Percentiles rank a stretch among this genome's conserved stretches.
Conservation (phyloP, 2,888 invertebrate genomes). For the Leptopilina syphax region DNA sequence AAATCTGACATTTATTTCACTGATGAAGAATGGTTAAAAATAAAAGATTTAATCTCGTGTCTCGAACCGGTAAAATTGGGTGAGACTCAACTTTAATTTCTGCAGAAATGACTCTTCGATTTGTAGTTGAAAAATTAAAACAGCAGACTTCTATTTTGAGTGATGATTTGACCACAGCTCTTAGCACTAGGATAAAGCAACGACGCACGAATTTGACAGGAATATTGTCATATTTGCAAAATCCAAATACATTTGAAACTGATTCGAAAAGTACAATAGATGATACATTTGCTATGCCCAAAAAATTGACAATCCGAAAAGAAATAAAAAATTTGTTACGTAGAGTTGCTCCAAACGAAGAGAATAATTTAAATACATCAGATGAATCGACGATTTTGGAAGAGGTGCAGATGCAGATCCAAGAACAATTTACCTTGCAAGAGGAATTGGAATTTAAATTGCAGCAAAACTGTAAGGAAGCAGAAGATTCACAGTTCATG, state of each 20-base stretch:
- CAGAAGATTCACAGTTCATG: neutral
- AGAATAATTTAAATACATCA: neutral
- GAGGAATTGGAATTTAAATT: neutral
- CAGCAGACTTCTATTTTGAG: neutral
- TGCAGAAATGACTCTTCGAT: neutral
- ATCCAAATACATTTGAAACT: neutral
- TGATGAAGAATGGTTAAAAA: no score
- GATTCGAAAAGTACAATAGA: neutral
- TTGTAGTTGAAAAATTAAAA: no score
- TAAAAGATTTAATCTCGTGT: no score
- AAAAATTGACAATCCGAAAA: neutral
- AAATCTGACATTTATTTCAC: no score
- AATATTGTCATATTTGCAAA: neutral
- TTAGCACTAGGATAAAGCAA: neutral
- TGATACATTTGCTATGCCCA: neutral
- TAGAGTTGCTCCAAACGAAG: neutral
- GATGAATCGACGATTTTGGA: neutral
- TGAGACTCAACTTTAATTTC: neutral
- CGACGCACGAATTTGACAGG: neutral
- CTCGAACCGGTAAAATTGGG: no score
- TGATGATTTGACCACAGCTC: slow-evolving; percentile 1
- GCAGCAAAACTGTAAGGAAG: neutral
- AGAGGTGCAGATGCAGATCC: neutral
- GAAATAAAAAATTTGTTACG: slow-evolving; percentile 3
- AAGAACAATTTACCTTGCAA: neutral